These are phyloP conservation scores for Strigops habroptila DNA, from an alignment of 2,113 vertebrate species.

Conservation along the genomic window DNA sequence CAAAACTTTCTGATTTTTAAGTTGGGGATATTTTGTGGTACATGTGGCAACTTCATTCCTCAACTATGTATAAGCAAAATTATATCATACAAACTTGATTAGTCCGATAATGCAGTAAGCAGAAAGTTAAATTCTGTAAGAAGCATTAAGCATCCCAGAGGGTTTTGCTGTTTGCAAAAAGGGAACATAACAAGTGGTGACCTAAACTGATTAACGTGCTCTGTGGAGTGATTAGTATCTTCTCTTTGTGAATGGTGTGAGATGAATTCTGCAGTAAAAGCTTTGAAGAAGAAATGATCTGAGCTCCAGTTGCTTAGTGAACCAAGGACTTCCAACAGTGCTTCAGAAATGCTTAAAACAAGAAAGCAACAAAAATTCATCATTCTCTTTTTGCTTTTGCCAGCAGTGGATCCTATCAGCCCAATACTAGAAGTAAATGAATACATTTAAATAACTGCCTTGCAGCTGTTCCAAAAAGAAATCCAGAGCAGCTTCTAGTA, in stretches of 20 bases:
- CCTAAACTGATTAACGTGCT: neutral
- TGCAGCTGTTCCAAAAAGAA: constrained; percentile 57
- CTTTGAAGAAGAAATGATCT: neutral
- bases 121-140: neutral
- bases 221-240: neutral
- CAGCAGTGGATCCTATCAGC: constrained; percentile 42
- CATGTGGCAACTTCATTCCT: neutral
- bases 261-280: constrained; percentile 4
- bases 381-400: constrained; percentile 35
- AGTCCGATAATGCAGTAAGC: neutral
- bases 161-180: neutral
- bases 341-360: constrained; percentile 16
- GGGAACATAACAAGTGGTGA: neutral
- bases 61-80: neutral
- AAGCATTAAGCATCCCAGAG: neutral
- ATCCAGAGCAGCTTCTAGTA: constrained; percentile 51
- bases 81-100: neutral
- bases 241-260: neutral
- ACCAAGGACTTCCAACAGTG: constrained; percentile 1
- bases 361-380: constrained; percentile 31
- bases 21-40: neutral
- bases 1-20: neutral
- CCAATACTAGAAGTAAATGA: constrained; percentile 58
- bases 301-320: constrained; percentile 43
- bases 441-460: constrained; percentile 51